Base-by-base conservation (phyloP, 1,140 invertebrate genomes). In the Rhagoletis pomonella region DNA sequence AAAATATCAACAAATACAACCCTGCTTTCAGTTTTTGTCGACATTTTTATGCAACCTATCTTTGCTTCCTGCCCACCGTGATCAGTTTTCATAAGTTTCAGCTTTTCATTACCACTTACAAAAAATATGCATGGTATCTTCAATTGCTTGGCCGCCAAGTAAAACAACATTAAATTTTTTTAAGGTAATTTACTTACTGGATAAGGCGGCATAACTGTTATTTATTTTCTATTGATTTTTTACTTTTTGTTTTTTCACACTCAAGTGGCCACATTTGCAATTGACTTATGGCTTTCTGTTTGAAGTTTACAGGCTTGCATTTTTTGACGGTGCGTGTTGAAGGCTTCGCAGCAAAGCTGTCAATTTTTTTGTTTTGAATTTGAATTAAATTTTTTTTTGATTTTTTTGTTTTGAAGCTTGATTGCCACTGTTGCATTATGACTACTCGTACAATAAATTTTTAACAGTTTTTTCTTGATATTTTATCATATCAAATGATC, bases 361-460 rank as follows among this genome's bases (percentile, higher is more conserved):
- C 67, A 73, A 73, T 47, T 12, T 42, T 42, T 2, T 3, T 19
- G 9, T 19, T 67, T 3, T 29, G 29, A 5, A 4, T 67, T 29
- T 29, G 29, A 29, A 29, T 29, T 29, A 29, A 29, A 0, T 29
- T 29, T 29, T 29, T 0, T 29, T 29, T 29, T 29, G 0, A 44
- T 47, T 14, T 73, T 5, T 55, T 2, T 7, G 1, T 55, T 55
- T 55, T 5, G 5, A 55, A 55, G 50, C 14, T 2, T 47, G 17
- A 44, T 73, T 73, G 39, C 67, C 67, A 47, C 67, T 73, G 67
- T 73, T n/a, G 67, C 67, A 44, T 29, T 29, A 29, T 29, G 29
- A 29, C 29, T n/a, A 73, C 42, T 73, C 44, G 29, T 29, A 29
- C 12, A 47, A 73, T 17, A 4, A 44, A 4, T 73, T 73, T 73